phyloP scores from a whole-genome alignment of 2,113 vertebrate species.

The Ptilorrhoa leucosticta region DNA sequence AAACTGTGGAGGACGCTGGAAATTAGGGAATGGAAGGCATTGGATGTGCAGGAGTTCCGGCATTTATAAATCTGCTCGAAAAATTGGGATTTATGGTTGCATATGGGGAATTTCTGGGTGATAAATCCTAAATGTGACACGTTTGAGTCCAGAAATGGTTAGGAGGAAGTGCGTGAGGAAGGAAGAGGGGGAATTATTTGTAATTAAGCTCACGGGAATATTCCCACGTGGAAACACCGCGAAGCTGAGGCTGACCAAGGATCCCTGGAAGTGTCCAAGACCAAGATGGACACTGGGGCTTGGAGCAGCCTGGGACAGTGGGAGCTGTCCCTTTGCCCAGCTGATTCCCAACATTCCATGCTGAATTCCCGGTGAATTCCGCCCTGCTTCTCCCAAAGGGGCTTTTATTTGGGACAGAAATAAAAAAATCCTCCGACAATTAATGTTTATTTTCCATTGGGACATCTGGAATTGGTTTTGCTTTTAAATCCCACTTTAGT shows the following conservation, averaged over 20 bases:
- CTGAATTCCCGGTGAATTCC: neutral
- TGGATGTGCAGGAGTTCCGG: neutral
- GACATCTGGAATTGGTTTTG: neutral
- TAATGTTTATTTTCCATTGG: neutral
- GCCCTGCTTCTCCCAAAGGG: neutral
- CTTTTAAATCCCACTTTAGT: neutral
- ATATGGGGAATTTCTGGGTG: fast-evolving
- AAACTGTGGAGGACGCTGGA: neutral
- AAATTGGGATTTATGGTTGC: neutral
- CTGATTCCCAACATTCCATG: neutral
- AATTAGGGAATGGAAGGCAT: neutral
- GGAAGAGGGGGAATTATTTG: neutral
- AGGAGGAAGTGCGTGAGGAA: neutral
- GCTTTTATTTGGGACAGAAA: neutral
- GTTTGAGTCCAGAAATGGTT: too few relatives aligned
- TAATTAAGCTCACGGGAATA: neutral
- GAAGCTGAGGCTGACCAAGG: neutral
- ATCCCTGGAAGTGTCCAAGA: neutral
- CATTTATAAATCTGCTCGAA: too few relatives aligned
- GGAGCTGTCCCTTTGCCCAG: neutral
- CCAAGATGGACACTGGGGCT: fast-evolving
- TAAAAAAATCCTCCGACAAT: neutral
- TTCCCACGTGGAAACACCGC: neutral
- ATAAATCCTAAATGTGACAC: fast-evolving
- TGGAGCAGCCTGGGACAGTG: neutral